phyloP scores from a whole-genome alignment of 2,888 invertebrate genomes.

The Oeneis ivallda region DNA sequence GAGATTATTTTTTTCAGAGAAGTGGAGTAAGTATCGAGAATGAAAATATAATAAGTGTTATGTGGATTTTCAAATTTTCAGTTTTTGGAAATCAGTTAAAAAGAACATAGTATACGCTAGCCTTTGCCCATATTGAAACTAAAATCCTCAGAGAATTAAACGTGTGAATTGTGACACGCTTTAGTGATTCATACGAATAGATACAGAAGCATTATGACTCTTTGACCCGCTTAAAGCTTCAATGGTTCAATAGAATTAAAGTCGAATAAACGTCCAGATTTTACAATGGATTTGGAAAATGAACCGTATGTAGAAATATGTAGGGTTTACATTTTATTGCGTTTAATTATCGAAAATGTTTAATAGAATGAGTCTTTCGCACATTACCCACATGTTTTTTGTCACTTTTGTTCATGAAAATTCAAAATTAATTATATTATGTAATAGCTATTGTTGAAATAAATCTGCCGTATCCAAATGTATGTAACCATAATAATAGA shows the following conservation, averaged over 20 bases:
- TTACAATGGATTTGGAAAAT: neutral
- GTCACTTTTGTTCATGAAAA: too few relatives aligned
- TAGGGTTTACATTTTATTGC: neutral
- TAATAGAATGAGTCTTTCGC: neutral
- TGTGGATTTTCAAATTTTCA: too few relatives aligned
- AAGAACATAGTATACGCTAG: constrained; percentile 12
- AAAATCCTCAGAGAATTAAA: constrained; percentile 36
- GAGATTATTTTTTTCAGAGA: too few relatives aligned
- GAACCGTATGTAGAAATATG: neutral
- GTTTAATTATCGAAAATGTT: neutral
- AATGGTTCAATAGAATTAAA: constrained; percentile 13
- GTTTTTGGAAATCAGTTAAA: neutral
- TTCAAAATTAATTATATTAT: too few relatives aligned
- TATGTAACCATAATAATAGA: too few relatives aligned
- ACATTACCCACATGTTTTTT: too few relatives aligned
- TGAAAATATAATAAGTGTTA: too few relatives aligned
- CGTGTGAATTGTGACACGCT: constrained; percentile 26
- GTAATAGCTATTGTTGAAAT: too few relatives aligned
- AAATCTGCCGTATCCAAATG: too few relatives aligned
- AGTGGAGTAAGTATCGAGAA: too few relatives aligned
- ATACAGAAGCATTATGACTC: constrained; percentile 16
- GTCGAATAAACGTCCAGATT: neutral
- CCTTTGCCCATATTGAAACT: constrained; percentile 29
- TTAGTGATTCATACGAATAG: constrained; percentile 24
- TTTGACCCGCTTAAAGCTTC: constrained; percentile 12